Evolutionary conservation across 2,113 vertebrate species (phyloP), one percentile per base, ranked within the genome.

Genomic region (Nerophis ophidion): DNA sequence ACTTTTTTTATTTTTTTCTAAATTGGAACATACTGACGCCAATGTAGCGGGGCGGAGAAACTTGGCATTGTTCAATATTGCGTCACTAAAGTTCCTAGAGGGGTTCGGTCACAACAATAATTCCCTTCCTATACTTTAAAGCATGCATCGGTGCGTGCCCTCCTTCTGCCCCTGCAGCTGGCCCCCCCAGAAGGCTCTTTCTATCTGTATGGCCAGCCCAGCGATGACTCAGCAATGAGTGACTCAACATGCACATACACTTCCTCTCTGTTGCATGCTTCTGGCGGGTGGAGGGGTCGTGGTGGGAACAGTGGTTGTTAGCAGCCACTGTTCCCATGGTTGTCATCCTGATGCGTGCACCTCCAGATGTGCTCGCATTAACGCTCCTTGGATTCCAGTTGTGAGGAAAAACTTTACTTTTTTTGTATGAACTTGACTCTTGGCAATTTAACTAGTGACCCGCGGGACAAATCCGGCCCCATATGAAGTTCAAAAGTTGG

Each of bases 141-240:
- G 82, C 84, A 80, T 81, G 77, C 82, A 44, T 86, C 81, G 81
- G 68, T 63, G 52, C 64, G 7, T 69, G 74, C 63, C 57, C 65
- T 67, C 65, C 61, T 55, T 42, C 48, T 53, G 68, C 81, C 86
- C 87, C 81, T 69, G 49, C 54, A 68, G 76, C 71, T 74, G 88
- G 84, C 81, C 87, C 83, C 80, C 84, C 83, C 71, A 65, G 74
- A 72, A 62, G 70, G 53, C 46, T 66, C 68, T 76, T 85, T 90
- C 89, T 90, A 90, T 90, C 89, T 86, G 83, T 77, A 46, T 70
- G 75, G 76, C 86, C 88, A 88, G 89, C 85, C 79, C 78, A 86
- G 81, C 74, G 58, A 71, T 95, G 94, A 95, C 92, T 95, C 93
- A 95, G 94, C 94, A 92, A 15, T 17, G 33, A 80, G 68, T 62